These are phyloP conservation scores for Egretta garzetta DNA, from an alignment of 2,113 vertebrate species.

Conservation along the genomic window DNA sequence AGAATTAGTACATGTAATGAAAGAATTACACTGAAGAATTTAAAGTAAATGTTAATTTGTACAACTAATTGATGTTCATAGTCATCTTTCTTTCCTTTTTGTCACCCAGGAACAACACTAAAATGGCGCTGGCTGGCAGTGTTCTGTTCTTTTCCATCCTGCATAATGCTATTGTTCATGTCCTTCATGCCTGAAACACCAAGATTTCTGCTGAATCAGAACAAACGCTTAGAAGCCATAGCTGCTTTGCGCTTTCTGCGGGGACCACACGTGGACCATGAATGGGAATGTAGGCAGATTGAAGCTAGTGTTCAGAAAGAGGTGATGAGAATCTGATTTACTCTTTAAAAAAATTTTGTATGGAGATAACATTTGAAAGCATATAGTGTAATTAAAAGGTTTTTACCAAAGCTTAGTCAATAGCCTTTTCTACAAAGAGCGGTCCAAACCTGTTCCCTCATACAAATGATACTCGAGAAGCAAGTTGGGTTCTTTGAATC, in stretches of 20 bases:
- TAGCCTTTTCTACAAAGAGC: background rate
- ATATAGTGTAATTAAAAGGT: background rate
- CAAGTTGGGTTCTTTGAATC: background rate
- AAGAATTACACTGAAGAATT: background rate
- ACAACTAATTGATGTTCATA: background rate
- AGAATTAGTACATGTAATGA: background rate
- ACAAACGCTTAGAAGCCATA: slow-evolving; percentile 80
- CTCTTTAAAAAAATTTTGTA: background rate
- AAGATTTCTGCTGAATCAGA: slow-evolving; percentile 81
- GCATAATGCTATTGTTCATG: slow-evolving; percentile 85
- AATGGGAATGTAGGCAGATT: slow-evolving; percentile 83
- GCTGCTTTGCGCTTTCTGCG: slow-evolving; percentile 85
- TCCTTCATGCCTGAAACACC: slow-evolving; percentile 93
- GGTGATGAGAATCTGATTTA: slow-evolving; percentile 64
- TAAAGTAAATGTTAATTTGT: background rate
- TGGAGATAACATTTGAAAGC: background rate
- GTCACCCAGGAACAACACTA: slow-evolving; percentile 74
- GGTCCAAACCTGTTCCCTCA: background rate
- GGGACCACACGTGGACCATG: slow-evolving; percentile 77
- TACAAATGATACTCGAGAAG: background rate
- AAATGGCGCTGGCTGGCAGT: slow-evolving; percentile 93
- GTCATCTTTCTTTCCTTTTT: background rate
- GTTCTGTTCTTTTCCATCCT: slow-evolving; percentile 81
- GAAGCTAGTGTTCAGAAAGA: slow-evolving; percentile 70
- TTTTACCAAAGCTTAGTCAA: background rate